Conservation (phyloP, 2,888 invertebrate species). For the Lycophotia porphyrea region DNA sequence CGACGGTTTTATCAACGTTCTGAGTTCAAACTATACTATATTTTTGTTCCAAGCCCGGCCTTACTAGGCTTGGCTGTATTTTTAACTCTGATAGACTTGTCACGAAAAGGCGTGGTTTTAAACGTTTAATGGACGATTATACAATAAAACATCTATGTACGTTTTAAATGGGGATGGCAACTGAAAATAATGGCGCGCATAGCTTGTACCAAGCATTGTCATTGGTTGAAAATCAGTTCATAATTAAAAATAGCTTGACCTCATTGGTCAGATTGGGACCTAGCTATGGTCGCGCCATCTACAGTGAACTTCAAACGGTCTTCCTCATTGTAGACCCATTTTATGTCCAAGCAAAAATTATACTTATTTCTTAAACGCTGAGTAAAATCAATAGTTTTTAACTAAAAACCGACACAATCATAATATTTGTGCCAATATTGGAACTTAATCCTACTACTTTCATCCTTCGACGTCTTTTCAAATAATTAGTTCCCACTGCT, state of each 20-base stretch:
- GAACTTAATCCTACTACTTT: too few species aligned
- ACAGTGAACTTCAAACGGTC: background rate
- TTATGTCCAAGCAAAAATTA: background rate
- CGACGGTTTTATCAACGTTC: slow-evolving; percentile 16
- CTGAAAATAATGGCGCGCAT: background rate
- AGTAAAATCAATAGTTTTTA: background rate
- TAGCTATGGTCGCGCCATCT: background rate
- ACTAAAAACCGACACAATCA: background rate
- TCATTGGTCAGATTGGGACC: background rate
- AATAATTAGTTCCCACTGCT: too few species aligned
- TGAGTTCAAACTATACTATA: background rate
- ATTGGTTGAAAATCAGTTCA: background rate
- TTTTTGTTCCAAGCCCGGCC: slow-evolving; percentile 13
- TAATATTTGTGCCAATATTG: background rate
- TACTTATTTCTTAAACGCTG: background rate
- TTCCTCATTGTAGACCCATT: background rate
- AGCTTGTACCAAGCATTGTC: background rate
- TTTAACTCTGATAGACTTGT: slow-evolving; percentile 9
- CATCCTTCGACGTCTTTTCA: too few species aligned
- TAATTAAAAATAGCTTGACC: background rate
- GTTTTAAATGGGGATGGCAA: background rate
- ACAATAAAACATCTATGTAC: background rate
- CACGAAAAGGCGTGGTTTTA: slow-evolving; percentile 19
- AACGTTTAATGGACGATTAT: background rate
- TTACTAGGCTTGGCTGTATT: slow-evolving; percentile 36